Base-by-base conservation (phyloP, 2,888 invertebrate genomes). In the Thecophora atra region DNA sequence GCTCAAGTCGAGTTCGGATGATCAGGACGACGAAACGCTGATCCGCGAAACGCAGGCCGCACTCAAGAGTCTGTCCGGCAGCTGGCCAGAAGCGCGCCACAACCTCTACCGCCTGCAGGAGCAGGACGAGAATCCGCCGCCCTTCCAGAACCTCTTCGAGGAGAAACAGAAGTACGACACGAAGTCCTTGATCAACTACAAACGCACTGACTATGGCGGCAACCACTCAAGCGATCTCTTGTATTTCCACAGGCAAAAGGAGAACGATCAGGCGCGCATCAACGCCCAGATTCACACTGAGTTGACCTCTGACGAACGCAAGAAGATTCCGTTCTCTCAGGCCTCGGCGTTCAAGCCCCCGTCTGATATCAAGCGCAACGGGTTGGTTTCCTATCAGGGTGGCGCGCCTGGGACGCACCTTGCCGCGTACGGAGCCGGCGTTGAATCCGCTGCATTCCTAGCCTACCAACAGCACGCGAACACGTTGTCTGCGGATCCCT, bases 21-120 rank as follows among this genome's bases (percentile, higher is more conserved):
- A 87, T 56, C 91, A 92, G 79, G 94, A 94, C 79, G 93, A 95
- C 81, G 96, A 96, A 84, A 92, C 92, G 0, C 89, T 95, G 70
- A 94, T 96, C 75, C 89, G 94, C 67, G 96, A 96, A 85, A 95
- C 96, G 3, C 95, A 96, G 84, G 94, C 94, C 1, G 95, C 95
- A 0, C 86, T 96, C 42, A 94, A 94, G 84, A 93, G 93, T 78
- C 87, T 96, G n/a, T 94, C 95, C 0, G 94, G 94, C 19, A 94
- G 92, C 83, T 95, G 95, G 93, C 91, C 92, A 7, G 91, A 91
- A 30, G 93, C 93, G 17, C 87, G 91, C 63, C 89, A 89, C 8
- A 89, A 90, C 44, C 82, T 88, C 11, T 92, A 92, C 79, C 91
- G 91, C 71, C 87, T 90, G 69, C 90, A 90, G 75, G 91, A 91